Conservation (phyloP, 2,797 vertebrate species). For the Orientallactaga sibirica region DNA sequence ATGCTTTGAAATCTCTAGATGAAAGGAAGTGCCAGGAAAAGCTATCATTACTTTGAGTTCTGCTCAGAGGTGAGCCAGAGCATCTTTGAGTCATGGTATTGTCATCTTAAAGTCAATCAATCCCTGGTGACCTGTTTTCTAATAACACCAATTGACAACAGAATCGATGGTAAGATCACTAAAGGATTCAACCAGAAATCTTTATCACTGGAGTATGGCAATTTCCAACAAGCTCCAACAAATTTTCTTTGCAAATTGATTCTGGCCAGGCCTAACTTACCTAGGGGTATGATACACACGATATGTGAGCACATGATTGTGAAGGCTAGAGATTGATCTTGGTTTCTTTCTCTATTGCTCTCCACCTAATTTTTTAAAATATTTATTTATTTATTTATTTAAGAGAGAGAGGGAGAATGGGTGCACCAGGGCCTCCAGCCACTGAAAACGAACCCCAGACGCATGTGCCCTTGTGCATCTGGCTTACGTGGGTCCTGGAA, state of each 20-base stretch:
- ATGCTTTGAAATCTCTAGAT: constrained; percentile 74
- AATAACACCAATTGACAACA: not conserved
- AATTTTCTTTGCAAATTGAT: constrained; percentile 36
- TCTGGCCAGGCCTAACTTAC: constrained; percentile 6
- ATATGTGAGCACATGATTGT: not conserved
- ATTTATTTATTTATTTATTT: too few species aligned
- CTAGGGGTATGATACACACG: not conserved
- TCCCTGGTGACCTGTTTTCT: constrained; percentile 49
- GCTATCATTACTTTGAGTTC: constrained; percentile 68
- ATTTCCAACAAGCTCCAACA: constrained; percentile 51
- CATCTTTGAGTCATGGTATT: constrained; percentile 53
- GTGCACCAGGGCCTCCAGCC: too few species aligned
- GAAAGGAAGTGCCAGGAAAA: constrained; percentile 69
- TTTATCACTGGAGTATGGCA: constrained; percentile 6
- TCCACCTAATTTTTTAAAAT: too few species aligned
- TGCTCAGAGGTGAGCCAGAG: constrained; percentile 41
- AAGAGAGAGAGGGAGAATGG: too few species aligned
- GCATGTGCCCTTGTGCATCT: too few species aligned
- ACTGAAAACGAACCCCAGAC: too few species aligned
- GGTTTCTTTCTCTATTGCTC: too few species aligned
- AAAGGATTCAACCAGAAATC: constrained; percentile 53
- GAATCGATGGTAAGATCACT: not conserved
- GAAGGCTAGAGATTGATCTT: too few species aligned
- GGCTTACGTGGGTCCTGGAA: too few species aligned
- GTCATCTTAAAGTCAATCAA: constrained; percentile 18